phyloP scores from a whole-genome alignment of 2,113 vertebrate genomes.

The Tachycineta bicolor region DNA sequence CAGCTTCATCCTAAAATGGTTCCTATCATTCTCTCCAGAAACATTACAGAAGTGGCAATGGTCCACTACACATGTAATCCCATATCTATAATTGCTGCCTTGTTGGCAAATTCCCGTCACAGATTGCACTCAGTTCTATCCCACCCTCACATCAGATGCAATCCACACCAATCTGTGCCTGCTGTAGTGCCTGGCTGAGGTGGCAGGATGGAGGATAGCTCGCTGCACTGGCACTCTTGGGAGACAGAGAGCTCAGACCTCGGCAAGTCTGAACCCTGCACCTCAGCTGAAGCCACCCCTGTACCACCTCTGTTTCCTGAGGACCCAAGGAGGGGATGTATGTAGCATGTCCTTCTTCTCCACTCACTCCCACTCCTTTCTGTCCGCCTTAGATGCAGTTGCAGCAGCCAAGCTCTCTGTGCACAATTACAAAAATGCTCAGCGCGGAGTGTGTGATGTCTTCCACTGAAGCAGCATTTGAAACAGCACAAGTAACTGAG shows the following conservation, averaged over 20 bases:
- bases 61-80: background rate
- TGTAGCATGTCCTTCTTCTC: background rate
- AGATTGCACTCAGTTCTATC: slow-evolving; percentile 17
- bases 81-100: slow-evolving; percentile 19
- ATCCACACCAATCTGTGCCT: slow-evolving; percentile 12
- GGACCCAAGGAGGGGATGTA: background rate
- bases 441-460: fast-evolving
- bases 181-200: background rate
- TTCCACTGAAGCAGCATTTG: background rate
- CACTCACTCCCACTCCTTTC: background rate
- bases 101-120: slow-evolving; percentile 25
- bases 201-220: background rate
- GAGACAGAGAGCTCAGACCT: background rate
- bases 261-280: background rate
- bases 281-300: background rate
- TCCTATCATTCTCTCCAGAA: background rate
- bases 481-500: background rate
- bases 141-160: slow-evolving; percentile 55
- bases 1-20: background rate
- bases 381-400: background rate
- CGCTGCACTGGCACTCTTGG: background rate
- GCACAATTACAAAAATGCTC: background rate
- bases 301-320: background rate
- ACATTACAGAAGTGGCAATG: background rate
- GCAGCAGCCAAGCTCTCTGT: background rate